Evolutionary conservation across 2,113 vertebrate genomes (phyloP).

Genomic region (Nothocercus nigrocapillus): DNA sequence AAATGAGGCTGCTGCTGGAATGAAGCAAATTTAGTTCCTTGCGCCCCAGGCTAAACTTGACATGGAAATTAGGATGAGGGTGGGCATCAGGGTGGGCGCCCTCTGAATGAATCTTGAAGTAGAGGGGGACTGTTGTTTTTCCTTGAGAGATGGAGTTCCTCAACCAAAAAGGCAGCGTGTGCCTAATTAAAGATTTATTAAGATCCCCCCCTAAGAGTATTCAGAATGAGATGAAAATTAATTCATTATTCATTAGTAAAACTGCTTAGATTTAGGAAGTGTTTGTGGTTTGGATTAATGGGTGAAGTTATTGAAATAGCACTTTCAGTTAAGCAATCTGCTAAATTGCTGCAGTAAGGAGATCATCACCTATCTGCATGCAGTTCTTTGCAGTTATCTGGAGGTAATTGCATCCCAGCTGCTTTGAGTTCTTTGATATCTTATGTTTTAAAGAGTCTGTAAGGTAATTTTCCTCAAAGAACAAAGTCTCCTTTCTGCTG

Average conservation of each 20-base stretch:
- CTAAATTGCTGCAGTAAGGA: conserved; percentile 31
- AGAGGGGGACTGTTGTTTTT: not conserved
- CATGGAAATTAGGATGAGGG: not conserved
- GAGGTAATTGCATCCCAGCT: conserved; percentile 15
- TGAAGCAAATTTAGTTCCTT: not conserved
- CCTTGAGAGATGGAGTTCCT: not conserved
- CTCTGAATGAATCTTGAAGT: not conserved
- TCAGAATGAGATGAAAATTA: not conserved
- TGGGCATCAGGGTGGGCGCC: not conserved
- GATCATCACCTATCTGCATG: conserved; percentile 41
- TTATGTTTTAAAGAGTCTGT: not conserved
- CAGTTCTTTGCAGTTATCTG: conserved; percentile 26
- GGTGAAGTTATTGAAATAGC: not conserved
- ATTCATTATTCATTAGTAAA: conserved; percentile 54
- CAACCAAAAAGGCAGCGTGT: not conserved
- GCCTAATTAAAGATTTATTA: conserved; percentile 13
- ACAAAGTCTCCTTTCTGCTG: not conserved
- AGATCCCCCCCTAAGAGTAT: not conserved
- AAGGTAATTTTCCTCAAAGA: not conserved
- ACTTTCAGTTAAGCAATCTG: not conserved
- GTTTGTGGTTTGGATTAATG: not conserved
- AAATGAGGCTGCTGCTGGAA: not conserved
- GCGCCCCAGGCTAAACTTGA: not conserved
- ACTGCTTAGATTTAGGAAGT: not conserved
- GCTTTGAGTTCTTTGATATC: conserved; percentile 19